These are phyloP conservation scores for Synanthedon tipuliformis DNA, from an alignment of 2,888 invertebrate genomes.

Conservation along the genomic window DNA sequence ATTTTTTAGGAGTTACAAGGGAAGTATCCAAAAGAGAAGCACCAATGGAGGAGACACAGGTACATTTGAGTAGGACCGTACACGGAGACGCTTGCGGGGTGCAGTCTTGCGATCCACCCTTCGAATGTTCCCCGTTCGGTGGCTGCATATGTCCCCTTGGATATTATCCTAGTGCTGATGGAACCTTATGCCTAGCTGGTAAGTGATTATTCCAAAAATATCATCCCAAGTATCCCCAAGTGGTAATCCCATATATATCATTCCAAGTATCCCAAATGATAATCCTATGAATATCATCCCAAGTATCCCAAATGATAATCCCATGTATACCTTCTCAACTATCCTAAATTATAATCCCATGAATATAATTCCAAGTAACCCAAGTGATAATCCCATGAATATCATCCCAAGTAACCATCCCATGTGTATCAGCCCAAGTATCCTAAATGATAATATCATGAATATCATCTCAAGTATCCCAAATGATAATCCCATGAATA, in stretches of 20 bases:
- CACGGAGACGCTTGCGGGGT: slow-evolving; percentile 22
- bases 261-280: slow-evolving; percentile 2
- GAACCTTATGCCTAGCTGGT: slow-evolving; percentile 42
- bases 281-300: too few species aligned
- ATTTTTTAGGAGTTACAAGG: background rate
- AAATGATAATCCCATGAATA: slow-evolving; percentile 3
- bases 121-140: slow-evolving; percentile 30
- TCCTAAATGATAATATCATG: too few species aligned
- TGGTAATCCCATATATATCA: too few species aligned
- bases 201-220: slow-evolving; percentile 2
- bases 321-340: too few species aligned
- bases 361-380: too few species aligned
- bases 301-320: too few species aligned
- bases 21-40: background rate
- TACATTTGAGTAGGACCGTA: slow-evolving; percentile 3
- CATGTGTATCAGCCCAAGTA: too few species aligned
- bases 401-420: too few species aligned
- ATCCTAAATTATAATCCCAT: slow-evolving; percentile 2
- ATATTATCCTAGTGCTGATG: slow-evolving; percentile 29
- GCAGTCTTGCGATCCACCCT: slow-evolving; percentile 21
- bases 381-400: too few species aligned
- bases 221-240: too few species aligned
- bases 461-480: too few species aligned
- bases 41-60: background rate
- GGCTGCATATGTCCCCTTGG: slow-evolving; percentile 46